Conservation (phyloP, 2,888 invertebrate genomes). For the Petrolisthes manimaculis region DNA sequence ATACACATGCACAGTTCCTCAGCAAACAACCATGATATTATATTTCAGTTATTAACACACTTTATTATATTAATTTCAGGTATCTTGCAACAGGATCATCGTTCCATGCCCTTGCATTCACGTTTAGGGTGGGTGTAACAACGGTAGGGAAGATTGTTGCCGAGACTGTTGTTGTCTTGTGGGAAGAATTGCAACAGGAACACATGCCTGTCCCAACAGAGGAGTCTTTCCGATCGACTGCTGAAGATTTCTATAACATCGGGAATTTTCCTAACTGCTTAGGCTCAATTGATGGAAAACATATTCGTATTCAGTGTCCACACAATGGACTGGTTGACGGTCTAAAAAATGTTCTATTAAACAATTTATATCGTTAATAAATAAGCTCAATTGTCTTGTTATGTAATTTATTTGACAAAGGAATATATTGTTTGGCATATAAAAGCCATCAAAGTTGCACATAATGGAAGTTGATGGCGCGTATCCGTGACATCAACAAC, state of each 20-base stretch:
- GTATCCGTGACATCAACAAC: too few species aligned
- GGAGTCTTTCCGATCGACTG: conserved; percentile 20
- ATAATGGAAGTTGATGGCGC: too few species aligned
- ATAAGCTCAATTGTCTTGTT: too few species aligned
- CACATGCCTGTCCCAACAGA: conserved; percentile 16
- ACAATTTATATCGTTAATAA: too few species aligned
- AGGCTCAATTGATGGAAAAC: conserved; percentile 66
- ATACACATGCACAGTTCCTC: neutral
- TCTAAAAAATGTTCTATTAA: too few species aligned
- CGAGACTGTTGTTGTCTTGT: conserved; percentile 44
- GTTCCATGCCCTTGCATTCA: conserved; percentile 29
- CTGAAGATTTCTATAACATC: conserved; percentile 46
- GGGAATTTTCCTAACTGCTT: conserved; percentile 67
- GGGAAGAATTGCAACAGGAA: conserved; percentile 31
- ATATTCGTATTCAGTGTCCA: conserved; percentile 14
- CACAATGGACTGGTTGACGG: too few species aligned
- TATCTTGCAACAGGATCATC: conserved; percentile 37
- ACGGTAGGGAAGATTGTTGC: conserved; percentile 42
- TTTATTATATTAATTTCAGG: conserved; percentile 20
- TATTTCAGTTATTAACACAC: neutral
- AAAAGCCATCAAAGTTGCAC: too few species aligned
- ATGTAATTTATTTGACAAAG: too few species aligned
- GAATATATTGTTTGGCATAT: too few species aligned
- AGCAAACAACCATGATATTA: neutral
- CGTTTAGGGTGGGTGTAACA: conserved; percentile 32